Evolutionary conservation across 2,113 vertebrate genomes (phyloP).

Genomic region (Rhea americana): DNA sequence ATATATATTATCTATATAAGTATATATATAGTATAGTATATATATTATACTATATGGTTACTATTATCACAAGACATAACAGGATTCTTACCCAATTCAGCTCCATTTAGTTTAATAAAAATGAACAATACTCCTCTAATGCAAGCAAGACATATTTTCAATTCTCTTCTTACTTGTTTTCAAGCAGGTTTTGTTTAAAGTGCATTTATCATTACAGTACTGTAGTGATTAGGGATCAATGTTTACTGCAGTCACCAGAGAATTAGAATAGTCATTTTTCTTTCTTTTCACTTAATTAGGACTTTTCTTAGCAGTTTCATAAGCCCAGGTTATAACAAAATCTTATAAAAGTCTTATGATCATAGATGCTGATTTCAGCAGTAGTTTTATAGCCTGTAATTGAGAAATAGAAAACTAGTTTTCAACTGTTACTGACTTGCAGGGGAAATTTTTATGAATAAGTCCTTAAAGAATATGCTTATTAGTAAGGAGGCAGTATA

Average conservation of each 20-base stretch:
- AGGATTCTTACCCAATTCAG: background rate
- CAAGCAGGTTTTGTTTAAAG: background rate
- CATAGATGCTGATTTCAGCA: background rate
- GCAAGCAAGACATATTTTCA: background rate
- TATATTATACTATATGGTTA: background rate
- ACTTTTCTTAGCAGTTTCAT: background rate
- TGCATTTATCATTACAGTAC: background rate
- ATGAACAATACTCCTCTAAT: background rate
- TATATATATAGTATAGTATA: too few relatives aligned
- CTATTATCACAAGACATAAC: background rate
- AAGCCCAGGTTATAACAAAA: background rate
- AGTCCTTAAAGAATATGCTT: background rate
- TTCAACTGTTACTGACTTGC: background rate
- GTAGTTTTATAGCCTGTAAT: background rate
- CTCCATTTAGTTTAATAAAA: background rate
- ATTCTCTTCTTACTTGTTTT: background rate
- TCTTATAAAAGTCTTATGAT: background rate
- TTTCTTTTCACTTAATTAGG: background rate
- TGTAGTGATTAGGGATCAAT: background rate
- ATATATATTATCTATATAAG: too few relatives aligned
- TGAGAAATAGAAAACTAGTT: background rate
- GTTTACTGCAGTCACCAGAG: background rate
- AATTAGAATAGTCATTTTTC: background rate
- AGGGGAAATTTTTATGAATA: background rate
- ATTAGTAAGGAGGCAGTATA: background rate